Percentiles rank a stretch among this genome's conserved stretches.
phyloP scores from a whole-genome alignment of 2,797 vertebrate species.

The Darevskia nairensis region DNA sequence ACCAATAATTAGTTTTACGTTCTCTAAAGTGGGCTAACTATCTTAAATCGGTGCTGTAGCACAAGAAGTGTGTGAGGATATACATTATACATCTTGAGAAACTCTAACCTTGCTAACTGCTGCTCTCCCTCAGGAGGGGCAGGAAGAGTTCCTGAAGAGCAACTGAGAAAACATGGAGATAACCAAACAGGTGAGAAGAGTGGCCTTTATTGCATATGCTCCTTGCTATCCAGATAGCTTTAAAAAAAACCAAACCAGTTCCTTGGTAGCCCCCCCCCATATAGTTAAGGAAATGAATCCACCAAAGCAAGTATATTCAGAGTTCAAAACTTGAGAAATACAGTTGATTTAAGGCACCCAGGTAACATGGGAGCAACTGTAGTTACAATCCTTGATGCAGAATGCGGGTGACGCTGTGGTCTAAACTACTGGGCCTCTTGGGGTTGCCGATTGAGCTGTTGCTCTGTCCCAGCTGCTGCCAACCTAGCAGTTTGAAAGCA shows the following conservation, averaged over 20 bases:
- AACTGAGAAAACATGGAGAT: slow-evolving; percentile 71
- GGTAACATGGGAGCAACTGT: background rate
- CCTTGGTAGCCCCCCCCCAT: background rate
- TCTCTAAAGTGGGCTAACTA: slow-evolving; percentile 26
- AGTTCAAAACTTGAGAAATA: slow-evolving; percentile 16
- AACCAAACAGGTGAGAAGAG: slow-evolving; percentile 75
- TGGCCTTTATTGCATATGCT: slow-evolving; percentile 19
- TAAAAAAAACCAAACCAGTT: background rate
- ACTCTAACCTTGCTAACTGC: slow-evolving; percentile 67
- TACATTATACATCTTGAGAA: slow-evolving; percentile 59
- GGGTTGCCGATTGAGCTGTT: no score
- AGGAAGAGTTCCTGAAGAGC: slow-evolving; percentile 72
- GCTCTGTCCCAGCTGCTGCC: no score
- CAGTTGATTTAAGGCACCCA: background rate
- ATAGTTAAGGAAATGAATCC: slow-evolving; percentile 38
- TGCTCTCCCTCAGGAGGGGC: slow-evolving; percentile 75
- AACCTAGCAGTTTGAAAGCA: no score
- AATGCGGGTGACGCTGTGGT: no score
- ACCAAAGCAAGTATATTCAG: slow-evolving; percentile 32
- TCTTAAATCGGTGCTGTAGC: slow-evolving; percentile 25
- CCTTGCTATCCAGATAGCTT: slow-evolving; percentile 45
- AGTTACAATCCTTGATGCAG: background rate
- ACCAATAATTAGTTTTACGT: slow-evolving; percentile 44
- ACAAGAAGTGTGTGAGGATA: slow-evolving; percentile 17
- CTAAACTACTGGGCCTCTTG: no score